Percentiles rank a stretch among this genome's conserved stretches.
Conservation (phyloP, 53 echinoderm and acorn worm genomes). For the Patiria pectinifera region DNA sequence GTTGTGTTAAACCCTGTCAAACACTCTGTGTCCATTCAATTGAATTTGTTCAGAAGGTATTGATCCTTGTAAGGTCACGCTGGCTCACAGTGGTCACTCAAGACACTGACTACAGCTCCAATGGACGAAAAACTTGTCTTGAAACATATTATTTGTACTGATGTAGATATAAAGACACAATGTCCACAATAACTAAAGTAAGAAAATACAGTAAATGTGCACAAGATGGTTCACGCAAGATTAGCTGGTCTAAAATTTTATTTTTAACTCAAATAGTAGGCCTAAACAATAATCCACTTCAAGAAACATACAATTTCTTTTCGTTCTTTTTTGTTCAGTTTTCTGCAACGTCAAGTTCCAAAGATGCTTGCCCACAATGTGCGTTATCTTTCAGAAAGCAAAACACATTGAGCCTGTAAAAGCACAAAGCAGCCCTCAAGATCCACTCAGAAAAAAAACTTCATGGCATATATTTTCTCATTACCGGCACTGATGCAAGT, state of each 20-base stretch:
- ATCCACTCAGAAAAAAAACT: neutral
- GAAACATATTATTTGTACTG: neutral
- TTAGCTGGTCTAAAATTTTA: too few relatives aligned
- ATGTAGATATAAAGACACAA: neutral
- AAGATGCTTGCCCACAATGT: neutral
- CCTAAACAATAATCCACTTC: too few relatives aligned
- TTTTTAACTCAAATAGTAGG: too few relatives aligned
- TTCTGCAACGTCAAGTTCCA: too few relatives aligned
- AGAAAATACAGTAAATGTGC: neutral
- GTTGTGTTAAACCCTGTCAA: conserved; percentile 13
- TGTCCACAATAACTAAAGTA: neutral
- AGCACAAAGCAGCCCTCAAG: neutral
- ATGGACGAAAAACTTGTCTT: neutral
- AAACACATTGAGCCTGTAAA: neutral
- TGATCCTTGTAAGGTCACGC: conserved; percentile 37
- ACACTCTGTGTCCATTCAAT: conserved; percentile 35
- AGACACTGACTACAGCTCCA: conserved; percentile 1
- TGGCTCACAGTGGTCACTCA: neutral
- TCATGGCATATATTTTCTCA: neutral
- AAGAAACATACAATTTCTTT: too few relatives aligned
- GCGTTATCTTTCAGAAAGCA: neutral
- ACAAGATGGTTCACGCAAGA: neutral
- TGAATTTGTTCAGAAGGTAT: conserved; percentile 50
- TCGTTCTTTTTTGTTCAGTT: too few relatives aligned
- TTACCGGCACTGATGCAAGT: neutral